Evolutionary conservation across 2,888 invertebrate genomes (phyloP).

Genomic region (Melangyna quadrimaculata): DNA sequence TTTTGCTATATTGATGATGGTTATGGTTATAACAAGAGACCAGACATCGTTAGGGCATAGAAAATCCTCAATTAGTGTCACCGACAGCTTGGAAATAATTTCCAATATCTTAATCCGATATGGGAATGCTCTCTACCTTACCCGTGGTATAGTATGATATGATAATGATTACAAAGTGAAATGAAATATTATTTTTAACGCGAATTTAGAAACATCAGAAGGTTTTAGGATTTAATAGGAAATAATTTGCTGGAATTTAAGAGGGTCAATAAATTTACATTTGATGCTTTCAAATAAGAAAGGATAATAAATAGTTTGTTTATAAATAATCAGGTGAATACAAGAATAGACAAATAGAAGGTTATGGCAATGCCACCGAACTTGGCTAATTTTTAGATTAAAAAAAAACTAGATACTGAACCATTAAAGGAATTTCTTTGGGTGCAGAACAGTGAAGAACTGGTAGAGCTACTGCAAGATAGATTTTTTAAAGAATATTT

Average conservation of each 20-base stretch:
- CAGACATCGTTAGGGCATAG: constrained; percentile 30
- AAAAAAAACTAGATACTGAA: too few relatives aligned
- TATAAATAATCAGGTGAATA: not conserved
- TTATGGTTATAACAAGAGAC: not conserved
- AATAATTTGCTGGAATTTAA: not conserved
- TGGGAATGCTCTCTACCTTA: not conserved
- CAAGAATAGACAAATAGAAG: not conserved
- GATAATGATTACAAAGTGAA: constrained; percentile 26
- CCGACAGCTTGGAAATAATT: constrained; percentile 43
- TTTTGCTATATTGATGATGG: constrained; percentile 18
- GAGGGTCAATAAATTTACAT: not conserved
- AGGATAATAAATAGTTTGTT: not conserved
- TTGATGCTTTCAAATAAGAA: not conserved
- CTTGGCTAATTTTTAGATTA: too few relatives aligned
- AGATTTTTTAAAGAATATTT: too few relatives aligned
- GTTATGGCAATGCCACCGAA: too few relatives aligned
- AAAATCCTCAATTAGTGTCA: constrained; percentile 56
- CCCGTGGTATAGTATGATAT: not conserved
- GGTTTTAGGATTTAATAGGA: not conserved
- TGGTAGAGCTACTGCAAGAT: too few relatives aligned
- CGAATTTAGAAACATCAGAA: not conserved
- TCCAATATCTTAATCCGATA: constrained; percentile 44
- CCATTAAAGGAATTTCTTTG: too few relatives aligned
- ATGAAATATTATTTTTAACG: constrained; percentile 42
- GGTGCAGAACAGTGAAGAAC: too few relatives aligned